A percentile compares a stretch with the other conserved stretches of the same genome.
These are phyloP conservation scores for Lucinisca nassula DNA, from an alignment of 2,888 invertebrate genomes.

Conservation along the genomic window DNA sequence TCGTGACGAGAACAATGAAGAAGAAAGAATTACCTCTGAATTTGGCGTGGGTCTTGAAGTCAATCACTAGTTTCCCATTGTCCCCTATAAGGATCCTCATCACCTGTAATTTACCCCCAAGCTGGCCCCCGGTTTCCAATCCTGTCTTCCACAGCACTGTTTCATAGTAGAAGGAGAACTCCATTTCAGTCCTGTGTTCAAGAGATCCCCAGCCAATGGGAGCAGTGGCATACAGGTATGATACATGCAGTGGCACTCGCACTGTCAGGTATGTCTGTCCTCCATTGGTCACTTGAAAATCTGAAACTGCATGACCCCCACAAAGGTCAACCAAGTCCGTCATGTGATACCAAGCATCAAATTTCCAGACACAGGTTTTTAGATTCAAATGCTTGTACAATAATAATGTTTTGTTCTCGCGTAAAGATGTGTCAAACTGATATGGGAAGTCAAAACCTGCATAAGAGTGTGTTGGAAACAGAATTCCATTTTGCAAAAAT, in stretches of 20 bases:
- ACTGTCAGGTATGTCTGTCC: slow-evolving; percentile 87
- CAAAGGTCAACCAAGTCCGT: slow-evolving; percentile 88
- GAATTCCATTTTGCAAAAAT: slow-evolving; percentile 68
- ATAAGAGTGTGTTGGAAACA: slow-evolving; percentile 18
- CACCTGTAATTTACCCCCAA: slow-evolving; percentile 83
- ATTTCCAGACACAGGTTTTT: slow-evolving; percentile 88
- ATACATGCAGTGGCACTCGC: slow-evolving; percentile 88
- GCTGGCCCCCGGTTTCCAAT: slow-evolving; percentile 83
- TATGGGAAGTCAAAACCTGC: slow-evolving; percentile 80
- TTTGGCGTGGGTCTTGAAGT: slow-evolving; percentile 88
- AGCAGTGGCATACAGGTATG: slow-evolving; percentile 87
- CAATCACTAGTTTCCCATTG: slow-evolving; percentile 87
- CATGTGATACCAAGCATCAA: slow-evolving; percentile 88
- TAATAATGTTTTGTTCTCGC: slow-evolving; percentile 80
- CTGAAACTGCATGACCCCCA: slow-evolving; percentile 87
- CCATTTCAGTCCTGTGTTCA: slow-evolving; percentile 88
- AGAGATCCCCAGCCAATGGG: slow-evolving; percentile 88
- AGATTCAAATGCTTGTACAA: slow-evolving; percentile 88
- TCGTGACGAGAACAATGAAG: too few relatives aligned
- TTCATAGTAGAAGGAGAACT: slow-evolving; percentile 88
- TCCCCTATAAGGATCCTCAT: slow-evolving; percentile 85
- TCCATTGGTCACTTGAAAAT: slow-evolving; percentile 84
- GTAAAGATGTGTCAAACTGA: slow-evolving; percentile 81
- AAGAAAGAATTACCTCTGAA: slow-evolving; percentile 88
- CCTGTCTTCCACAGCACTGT: slow-evolving; percentile 87